These are phyloP conservation scores for Phlogophora meticulosa DNA, from an alignment of 2,888 invertebrate genomes.

Conservation along the genomic window DNA sequence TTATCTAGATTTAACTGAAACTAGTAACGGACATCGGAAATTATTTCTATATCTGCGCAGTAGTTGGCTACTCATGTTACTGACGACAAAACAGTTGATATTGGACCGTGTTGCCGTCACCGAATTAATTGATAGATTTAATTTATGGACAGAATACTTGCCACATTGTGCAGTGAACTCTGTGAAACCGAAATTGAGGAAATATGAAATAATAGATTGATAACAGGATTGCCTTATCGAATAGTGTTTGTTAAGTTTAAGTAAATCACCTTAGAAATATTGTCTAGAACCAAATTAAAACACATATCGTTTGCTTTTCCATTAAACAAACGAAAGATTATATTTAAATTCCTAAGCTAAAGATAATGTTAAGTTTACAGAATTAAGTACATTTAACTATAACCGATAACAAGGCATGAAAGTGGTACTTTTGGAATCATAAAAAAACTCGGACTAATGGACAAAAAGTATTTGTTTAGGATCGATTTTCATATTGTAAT, in stretches of 20 bases:
- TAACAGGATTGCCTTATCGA: slow-evolving; percentile 7
- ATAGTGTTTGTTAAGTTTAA: slow-evolving; percentile 6
- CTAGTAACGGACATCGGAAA: slow-evolving; percentile 4
- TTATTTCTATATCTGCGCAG: slow-evolving; percentile 1
- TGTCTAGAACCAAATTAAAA: slow-evolving; percentile 13
- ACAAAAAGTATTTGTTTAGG: slow-evolving; percentile 49
- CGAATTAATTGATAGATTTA: slow-evolving; percentile 16
- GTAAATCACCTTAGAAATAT: slow-evolving; percentile 20
- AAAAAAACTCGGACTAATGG: slow-evolving; percentile 21
- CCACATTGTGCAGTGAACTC: not conserved
- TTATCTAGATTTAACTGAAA: slow-evolving; percentile 25
- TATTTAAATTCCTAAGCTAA: slow-evolving; percentile 11
- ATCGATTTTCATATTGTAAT: slow-evolving; percentile 24
- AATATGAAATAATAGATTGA: not conserved
- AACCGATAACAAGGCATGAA: slow-evolving; percentile 41
- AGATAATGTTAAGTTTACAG: slow-evolving; percentile 41
- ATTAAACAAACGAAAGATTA: slow-evolving; percentile 25
- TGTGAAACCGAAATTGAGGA: not conserved
- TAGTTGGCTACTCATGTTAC: not conserved
- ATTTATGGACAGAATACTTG: not conserved
- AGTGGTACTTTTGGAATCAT: slow-evolving; percentile 13
- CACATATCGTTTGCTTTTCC: slow-evolving; percentile 7
- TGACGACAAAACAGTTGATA: not conserved
- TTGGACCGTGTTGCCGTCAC: not conserved
- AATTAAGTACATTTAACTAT: slow-evolving; percentile 14